These are phyloP conservation scores for Molossus alvarezi DNA, from an alignment of 2,797 vertebrate genomes.

Conservation along the genomic window DNA sequence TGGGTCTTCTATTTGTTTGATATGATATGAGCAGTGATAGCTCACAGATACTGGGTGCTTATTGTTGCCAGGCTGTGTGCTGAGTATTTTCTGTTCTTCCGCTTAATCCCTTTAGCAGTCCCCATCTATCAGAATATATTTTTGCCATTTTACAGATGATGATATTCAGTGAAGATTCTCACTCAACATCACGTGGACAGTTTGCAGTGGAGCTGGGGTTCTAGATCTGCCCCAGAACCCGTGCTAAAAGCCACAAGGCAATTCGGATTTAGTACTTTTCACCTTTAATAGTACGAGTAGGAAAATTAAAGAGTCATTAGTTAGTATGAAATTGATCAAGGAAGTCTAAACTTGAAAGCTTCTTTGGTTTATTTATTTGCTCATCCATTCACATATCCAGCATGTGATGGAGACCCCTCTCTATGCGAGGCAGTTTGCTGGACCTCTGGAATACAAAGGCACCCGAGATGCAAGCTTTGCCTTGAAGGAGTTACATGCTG, in stretches of 20 bases:
- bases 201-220: not conserved
- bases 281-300: not conserved
- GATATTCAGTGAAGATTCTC: not conserved
- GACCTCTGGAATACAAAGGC: not conserved
- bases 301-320: not conserved
- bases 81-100: not conserved
- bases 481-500: not conserved
- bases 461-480: not conserved
- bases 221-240: fast-evolving
- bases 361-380: constrained; percentile 4
- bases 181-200: not conserved
- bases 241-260: not conserved
- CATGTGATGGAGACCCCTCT: not conserved
- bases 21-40: not conserved
- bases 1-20: not conserved
- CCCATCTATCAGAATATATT: not conserved
- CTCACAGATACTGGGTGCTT: not conserved
- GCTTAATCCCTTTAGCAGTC: not conserved
- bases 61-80: not conserved
- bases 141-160: not conserved
- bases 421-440: not conserved
- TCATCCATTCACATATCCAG: not conserved
- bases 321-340: not conserved
- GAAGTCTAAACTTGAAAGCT: not conserved
- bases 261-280: not conserved